A percentile compares a stretch with the other conserved stretches of the same genome.
Conservation (phyloP, 92 coral and sea anemone species). For the Palythoa grandis region DNA sequence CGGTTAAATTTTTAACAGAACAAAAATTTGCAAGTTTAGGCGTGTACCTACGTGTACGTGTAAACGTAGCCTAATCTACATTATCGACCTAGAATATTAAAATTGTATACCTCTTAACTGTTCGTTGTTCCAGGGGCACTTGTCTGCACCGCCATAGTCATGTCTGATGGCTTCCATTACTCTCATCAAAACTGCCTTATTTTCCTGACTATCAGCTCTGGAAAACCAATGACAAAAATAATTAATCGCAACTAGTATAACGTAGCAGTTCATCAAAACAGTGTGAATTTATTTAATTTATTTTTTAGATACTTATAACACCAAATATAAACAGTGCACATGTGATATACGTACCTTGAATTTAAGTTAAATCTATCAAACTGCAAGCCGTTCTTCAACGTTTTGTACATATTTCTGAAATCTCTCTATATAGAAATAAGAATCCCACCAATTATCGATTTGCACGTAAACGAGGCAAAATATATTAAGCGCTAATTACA, state of each 20-base stretch:
- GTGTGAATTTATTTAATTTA: neutral
- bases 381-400: neutral
- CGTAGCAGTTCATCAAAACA: neutral
- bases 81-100: neutral
- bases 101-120: conserved; percentile 36
- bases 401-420: neutral
- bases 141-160: conserved; percentile 37
- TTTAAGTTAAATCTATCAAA: neutral
- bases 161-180: conserved; percentile 32
- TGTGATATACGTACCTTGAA: neutral
- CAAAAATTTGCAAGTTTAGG: neutral
- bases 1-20: too few relatives aligned
- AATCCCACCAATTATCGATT: neutral
- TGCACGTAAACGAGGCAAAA: neutral
- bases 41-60: neutral
- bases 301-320: neutral
- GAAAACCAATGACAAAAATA: neutral
- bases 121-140: conserved; percentile 36
- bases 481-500: too few relatives aligned
- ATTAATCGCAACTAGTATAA: neutral
- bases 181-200: conserved; percentile 5
- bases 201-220: conserved; percentile 22
- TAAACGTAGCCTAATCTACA: neutral
- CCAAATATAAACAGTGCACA: neutral
- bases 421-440: neutral